These are phyloP conservation scores for Sycophaga agraensis DNA, from an alignment of 1,140 invertebrate species.

Conservation along the genomic window DNA sequence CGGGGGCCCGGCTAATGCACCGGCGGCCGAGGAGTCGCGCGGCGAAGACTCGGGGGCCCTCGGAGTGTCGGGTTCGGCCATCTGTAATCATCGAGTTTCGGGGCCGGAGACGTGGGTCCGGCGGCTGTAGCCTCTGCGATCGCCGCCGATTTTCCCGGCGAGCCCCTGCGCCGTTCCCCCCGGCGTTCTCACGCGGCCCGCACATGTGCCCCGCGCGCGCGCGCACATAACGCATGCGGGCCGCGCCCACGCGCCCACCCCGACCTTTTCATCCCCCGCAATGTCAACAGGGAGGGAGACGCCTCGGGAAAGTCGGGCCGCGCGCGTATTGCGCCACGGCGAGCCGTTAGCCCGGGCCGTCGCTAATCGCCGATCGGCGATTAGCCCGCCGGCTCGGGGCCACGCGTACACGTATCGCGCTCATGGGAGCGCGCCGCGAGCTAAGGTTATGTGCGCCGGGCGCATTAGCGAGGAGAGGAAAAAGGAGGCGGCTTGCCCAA, in stretches of 20 bases:
- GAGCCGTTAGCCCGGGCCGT: no score
- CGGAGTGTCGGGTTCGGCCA: constrained; percentile 24
- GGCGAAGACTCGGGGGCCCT: background rate
- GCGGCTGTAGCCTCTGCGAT: background rate
- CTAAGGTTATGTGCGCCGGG: no score
- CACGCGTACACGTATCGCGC: background rate
- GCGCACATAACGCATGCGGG: background rate
- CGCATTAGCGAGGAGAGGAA: no score
- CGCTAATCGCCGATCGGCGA: no score
- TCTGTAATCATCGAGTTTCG: constrained; percentile 31
- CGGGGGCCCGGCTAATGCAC: no score
- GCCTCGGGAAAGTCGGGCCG: no score
- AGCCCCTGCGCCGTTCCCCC: background rate
- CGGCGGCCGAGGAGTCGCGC: no score
- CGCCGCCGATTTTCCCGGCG: no score
- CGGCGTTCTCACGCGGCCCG: background rate
- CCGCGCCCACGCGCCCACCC: no score
- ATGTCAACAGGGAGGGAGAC: background rate
- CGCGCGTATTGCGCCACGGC: no score
- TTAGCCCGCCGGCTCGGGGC: background rate
- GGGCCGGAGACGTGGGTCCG: constrained; percentile 16
- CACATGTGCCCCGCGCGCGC: background rate
- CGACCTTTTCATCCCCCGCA: background rate
- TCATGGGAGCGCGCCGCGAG: no score
- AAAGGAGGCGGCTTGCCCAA: no score